Evolutionary conservation across 2,888 invertebrate species (phyloP), one percentile per base, ranked within the genome.

Genomic region (Alitta virens): DNA sequence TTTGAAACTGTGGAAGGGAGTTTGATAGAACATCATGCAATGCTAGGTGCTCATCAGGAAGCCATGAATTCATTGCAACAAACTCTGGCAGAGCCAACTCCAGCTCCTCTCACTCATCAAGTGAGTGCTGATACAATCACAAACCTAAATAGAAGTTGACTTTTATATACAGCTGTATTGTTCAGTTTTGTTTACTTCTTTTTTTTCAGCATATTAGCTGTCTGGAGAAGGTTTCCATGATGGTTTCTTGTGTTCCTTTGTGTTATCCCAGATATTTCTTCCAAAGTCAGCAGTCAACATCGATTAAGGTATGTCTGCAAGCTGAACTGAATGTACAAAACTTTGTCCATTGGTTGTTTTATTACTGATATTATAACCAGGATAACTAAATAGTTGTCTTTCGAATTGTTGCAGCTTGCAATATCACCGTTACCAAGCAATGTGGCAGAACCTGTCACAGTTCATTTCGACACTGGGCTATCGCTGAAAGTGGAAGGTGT

Each of bases 401-500:
- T 33, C 12, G 7, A 33, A 33, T 33, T 12, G 23, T 73, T 77
- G 42, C 69, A 85, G 83, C 81, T 92, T 64, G 90, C 91, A 0
- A 88, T 92, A 7, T 89, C 90, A 40, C 92, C 92, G 0, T 91
- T 91, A 76, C 91, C 91, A 0, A 83, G 90, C 56, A 87, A 88
- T 43, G 86, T 89, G 65, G 90, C 91, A 0, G 95, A 96, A 72
- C 91, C 91, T 53, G 90, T 94, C 54, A 86, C 90, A 66, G 89
- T 95, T 42, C 90, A 91, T 64, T 88, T 89, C 49, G 90, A 91
- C 60, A 76, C 92, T 71, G 90, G 92, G 71, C 86, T 96, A 63
- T 92, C 94, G 0, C 87, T 96, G 25, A 94, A 94, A 84, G 91
- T 96, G 1, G 96, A 96, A 83, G 96, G 96, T 0, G 94, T 97